Evolutionary conservation across 2,888 invertebrate species (phyloP).

Genomic region (Chromoteleia sp.): DNA sequence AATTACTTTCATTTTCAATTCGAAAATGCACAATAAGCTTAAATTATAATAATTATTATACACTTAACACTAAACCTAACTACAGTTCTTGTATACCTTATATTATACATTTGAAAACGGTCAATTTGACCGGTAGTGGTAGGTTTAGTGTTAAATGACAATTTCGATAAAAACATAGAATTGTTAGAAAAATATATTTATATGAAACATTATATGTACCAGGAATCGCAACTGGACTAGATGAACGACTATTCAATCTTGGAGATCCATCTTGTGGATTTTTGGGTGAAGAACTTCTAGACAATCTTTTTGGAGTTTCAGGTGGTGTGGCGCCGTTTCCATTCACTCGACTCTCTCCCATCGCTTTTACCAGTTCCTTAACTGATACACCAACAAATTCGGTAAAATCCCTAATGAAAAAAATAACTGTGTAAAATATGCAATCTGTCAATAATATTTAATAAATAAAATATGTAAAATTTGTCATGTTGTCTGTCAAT

Average conservation of each 20-base stretch:
- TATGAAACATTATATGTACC: conserved; percentile 82
- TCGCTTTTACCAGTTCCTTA: conserved; percentile 90
- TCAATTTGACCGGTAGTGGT: too few relatives aligned
- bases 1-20: too few relatives aligned
- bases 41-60: too few relatives aligned
- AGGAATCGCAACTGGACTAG: conserved; percentile 88
- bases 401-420: conserved; percentile 84
- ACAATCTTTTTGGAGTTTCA: conserved; percentile 87
- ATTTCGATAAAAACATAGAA: conserved; percentile 8
- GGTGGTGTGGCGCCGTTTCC: conserved; percentile 91
- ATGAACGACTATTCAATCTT: conserved; percentile 86
- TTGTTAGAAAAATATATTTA: not conserved
- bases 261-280: conserved; percentile 85
- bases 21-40: too few relatives aligned
- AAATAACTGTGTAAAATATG: too few relatives aligned
- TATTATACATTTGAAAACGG: too few relatives aligned
- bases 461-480: too few relatives aligned
- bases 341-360: conserved; percentile 91
- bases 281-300: conserved; percentile 86
- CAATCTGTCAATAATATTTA: too few relatives aligned
- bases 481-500: too few relatives aligned
- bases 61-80: too few relatives aligned
- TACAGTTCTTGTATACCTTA: too few relatives aligned
- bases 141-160: too few relatives aligned
- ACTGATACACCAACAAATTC: conserved; percentile 89